Percentiles rank a stretch among this genome's conserved stretches.
Conservation (phyloP, 2,113 vertebrate genomes). For the Aix galericulata region DNA sequence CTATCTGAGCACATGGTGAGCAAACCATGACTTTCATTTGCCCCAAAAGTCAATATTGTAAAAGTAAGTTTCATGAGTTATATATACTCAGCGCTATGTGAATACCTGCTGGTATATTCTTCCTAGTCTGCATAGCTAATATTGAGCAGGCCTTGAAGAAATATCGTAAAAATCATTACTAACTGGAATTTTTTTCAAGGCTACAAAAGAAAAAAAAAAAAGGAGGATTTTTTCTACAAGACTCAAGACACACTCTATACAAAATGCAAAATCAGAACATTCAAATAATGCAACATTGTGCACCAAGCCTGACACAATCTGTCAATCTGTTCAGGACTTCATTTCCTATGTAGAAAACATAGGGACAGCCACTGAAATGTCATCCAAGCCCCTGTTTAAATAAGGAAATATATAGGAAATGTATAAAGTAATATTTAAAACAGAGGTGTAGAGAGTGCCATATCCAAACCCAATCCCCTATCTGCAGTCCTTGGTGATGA, state of each 20-base stretch:
- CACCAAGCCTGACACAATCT: background rate
- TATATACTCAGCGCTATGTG: background rate
- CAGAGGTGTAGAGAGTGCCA: background rate
- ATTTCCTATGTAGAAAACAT: background rate
- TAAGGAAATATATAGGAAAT: background rate
- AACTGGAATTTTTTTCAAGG: background rate
- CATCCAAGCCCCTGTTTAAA: background rate
- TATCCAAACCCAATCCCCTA: background rate
- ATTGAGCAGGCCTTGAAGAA: background rate
- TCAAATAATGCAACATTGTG: background rate
- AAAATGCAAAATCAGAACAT: background rate
- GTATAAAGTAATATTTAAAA: background rate
- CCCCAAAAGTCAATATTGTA: accelerated
- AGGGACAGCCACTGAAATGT: background rate
- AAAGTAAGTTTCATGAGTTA: background rate
- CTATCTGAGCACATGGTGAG: background rate
- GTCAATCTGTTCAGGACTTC: background rate
- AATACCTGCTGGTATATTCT: background rate
- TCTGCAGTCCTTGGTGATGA: background rate
- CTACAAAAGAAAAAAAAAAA: background rate
- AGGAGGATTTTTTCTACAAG: background rate
- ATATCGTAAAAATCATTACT: background rate
- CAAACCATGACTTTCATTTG: background rate
- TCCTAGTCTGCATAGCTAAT: accelerated
- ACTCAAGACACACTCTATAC: background rate